phyloP scores from a whole-genome alignment of 2,113 vertebrate genomes.

The Spheniscus mendiculus region DNA sequence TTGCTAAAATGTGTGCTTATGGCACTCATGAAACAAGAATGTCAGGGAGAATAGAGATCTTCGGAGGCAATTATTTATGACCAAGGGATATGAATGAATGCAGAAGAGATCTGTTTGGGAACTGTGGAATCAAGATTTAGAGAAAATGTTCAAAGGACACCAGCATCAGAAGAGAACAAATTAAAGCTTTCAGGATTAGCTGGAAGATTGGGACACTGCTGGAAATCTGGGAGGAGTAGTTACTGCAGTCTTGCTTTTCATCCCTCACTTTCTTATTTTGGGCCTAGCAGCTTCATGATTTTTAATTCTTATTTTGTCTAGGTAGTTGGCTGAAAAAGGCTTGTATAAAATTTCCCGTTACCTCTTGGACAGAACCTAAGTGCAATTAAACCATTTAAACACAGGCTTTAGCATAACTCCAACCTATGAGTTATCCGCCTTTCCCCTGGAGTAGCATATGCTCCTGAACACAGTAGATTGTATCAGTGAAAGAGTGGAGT shows the following conservation, averaged over 20 bases:
- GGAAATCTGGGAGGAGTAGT: neutral
- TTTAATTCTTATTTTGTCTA: neutral
- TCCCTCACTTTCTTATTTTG: neutral
- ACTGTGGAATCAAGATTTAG: neutral
- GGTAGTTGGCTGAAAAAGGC: neutral
- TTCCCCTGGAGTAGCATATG: neutral
- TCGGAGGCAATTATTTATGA: neutral
- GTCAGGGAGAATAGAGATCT: neutral
- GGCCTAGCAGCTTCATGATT: neutral
- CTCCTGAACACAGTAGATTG: neutral
- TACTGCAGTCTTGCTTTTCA: neutral
- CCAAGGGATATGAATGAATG: neutral
- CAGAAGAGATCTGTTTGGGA: neutral
- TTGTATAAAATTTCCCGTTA: neutral
- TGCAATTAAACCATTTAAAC: neutral
- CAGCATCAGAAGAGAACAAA: neutral
- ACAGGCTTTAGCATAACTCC: neutral
- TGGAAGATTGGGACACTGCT: neutral
- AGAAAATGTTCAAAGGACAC: neutral
- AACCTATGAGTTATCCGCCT: accelerated
- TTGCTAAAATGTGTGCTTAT: neutral
- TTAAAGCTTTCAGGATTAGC: neutral
- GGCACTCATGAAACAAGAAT: neutral
- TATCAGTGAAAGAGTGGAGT: neutral
- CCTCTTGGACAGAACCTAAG: neutral